phyloP scores from a whole-genome alignment of 2,888 invertebrate species.

The Ormia ochracea region DNA sequence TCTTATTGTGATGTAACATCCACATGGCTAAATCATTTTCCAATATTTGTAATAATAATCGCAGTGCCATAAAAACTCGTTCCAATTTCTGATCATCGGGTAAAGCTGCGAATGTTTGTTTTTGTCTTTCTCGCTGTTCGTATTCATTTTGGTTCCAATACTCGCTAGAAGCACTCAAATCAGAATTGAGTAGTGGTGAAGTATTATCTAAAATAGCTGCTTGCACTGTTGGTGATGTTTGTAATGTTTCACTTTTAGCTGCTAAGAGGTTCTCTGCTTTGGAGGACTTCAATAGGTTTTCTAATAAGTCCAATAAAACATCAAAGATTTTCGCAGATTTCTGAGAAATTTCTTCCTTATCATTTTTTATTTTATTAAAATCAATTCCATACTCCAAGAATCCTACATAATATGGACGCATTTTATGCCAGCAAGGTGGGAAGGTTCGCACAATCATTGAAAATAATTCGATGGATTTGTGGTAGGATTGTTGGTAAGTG shows the following conservation, averaged over 20 bases:
- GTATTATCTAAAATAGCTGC: neutral
- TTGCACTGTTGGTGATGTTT: neutral
- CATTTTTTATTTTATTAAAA: conserved; percentile 56
- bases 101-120: conserved; percentile 65
- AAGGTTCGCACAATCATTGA: conserved; percentile 70
- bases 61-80: conserved; percentile 78
- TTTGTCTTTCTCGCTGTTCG: conserved; percentile 65
- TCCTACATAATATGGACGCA: conserved; percentile 70
- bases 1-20: conserved; percentile 78
- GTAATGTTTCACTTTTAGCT: conserved; percentile 21
- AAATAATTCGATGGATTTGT: conserved; percentile 68
- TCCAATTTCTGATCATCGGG: conserved; percentile 77
- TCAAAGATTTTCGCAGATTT: conserved; percentile 65
- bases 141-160: conserved; percentile 70
- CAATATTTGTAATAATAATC: conserved; percentile 78
- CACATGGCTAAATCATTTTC: conserved; percentile 80
- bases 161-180: conserved; percentile 62
- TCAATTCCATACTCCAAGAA: conserved; percentile 67
- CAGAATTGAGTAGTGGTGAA: conserved; percentile 43
- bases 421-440: conserved; percentile 74
- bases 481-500: conserved; percentile 63
- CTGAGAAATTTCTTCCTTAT: conserved; percentile 58
- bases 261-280: conserved; percentile 4
- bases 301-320: conserved; percentile 67
- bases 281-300: conserved; percentile 65